phyloP scores from a whole-genome alignment of 2,113 vertebrate genomes.

The Chlorodrepanis virens region DNA sequence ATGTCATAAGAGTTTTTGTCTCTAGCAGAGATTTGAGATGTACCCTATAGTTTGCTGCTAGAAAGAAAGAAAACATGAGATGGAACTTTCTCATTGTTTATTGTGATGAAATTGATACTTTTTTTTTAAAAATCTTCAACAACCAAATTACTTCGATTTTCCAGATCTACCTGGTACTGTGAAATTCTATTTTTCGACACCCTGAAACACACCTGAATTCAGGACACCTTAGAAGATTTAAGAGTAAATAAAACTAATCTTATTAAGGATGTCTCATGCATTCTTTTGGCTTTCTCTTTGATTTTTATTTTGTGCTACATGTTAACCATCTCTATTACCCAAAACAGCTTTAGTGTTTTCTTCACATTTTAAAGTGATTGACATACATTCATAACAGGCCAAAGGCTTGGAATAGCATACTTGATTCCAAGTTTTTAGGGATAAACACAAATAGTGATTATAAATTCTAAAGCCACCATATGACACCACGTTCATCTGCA shows the following conservation, averaged over 20 bases:
- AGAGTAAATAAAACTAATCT: neutral
- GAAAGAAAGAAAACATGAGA: neutral
- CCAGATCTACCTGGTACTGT: neutral
- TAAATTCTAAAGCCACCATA: neutral
- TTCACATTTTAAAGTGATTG: neutral
- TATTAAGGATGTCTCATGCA: neutral
- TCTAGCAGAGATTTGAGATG: neutral
- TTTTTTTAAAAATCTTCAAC: neutral
- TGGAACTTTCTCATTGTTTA: neutral
- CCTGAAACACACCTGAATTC: neutral
- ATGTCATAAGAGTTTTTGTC: neutral
- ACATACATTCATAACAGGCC: neutral
- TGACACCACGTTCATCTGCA: neutral
- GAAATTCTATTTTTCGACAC: neutral
- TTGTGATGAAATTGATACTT: neutral
- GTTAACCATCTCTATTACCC: neutral
- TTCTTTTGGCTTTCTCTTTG: neutral
- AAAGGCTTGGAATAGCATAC: neutral
- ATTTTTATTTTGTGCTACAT: neutral
- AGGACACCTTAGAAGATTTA: neutral
- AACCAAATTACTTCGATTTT: neutral
- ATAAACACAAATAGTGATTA: neutral
- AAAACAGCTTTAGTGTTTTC: neutral
- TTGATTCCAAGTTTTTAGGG: neutral
- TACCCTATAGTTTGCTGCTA: neutral